Conservation (phyloP, 2,888 invertebrate genomes). For the Graphium colonna region DNA sequence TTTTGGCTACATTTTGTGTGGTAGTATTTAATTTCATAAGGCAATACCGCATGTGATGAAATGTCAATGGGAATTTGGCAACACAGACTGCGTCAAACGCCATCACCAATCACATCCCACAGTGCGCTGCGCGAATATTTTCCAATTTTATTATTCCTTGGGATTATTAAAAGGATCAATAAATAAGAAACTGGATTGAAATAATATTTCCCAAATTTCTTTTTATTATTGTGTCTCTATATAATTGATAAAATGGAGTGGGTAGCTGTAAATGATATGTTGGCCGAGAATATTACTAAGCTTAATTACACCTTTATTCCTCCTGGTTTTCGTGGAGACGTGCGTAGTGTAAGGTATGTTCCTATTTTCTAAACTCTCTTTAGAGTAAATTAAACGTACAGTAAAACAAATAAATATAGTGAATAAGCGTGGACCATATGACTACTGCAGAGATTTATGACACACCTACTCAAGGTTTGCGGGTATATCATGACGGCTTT, state of each 20-base stretch:
- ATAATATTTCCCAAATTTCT: not conserved
- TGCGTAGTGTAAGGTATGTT: conserved; percentile 44
- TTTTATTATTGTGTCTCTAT: not conserved
- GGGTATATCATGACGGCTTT: conserved; percentile 3
- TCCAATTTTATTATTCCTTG: too few relatives aligned
- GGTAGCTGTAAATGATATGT: conserved; percentile 47
- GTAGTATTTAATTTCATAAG: too few relatives aligned
- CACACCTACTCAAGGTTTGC: conserved; percentile 25
- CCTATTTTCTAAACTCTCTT: too few relatives aligned
- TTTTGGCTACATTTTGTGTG: too few relatives aligned
- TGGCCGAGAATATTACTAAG: conserved; percentile 47
- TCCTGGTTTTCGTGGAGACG: conserved; percentile 47
- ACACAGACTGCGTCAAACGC: not conserved
- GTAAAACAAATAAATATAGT: too few relatives aligned
- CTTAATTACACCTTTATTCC: conserved; percentile 47
- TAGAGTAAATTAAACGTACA: too few relatives aligned
- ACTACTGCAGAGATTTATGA: conserved; percentile 2
- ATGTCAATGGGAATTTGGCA: not conserved
- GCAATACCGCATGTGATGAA: not conserved
- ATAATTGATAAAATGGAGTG: conserved; percentile 37
- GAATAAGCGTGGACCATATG: too few relatives aligned
- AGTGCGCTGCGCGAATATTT: not conserved
- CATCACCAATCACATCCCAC: not conserved
- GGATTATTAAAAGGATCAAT: too few relatives aligned
- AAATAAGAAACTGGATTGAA: too few relatives aligned